Conservation (phyloP, 2,888 invertebrate genomes). For the Noctua janthina region DNA sequence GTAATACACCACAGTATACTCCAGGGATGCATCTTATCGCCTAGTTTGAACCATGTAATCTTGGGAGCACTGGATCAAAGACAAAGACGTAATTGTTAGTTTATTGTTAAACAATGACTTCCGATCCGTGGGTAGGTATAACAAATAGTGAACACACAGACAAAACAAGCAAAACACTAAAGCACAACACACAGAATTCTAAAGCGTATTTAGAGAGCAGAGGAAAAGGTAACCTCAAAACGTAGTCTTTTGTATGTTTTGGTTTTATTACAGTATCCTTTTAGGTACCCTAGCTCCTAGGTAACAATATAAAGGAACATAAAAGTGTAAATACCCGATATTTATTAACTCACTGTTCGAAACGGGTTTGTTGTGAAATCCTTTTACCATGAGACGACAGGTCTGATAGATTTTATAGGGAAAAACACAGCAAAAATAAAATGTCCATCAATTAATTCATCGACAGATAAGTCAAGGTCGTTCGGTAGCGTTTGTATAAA, state of each 20-base stretch:
- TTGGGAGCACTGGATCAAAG: conserved; percentile 2
- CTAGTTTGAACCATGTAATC: conserved; percentile 2
- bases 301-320: neutral
- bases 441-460: neutral
- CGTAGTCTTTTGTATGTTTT: neutral
- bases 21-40: conserved; percentile 41
- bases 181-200: neutral
- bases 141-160: neutral
- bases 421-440: conserved; percentile 1
- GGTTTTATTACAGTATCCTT: neutral
- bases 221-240: neutral
- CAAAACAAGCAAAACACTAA: too few relatives aligned
- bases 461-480: conserved; percentile 25
- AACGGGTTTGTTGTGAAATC: neutral
- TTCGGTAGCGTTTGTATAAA: neutral
- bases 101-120: conserved; percentile 29
- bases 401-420: neutral
- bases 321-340: neutral
- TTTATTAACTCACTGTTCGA: neutral
- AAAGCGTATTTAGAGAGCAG: neutral
- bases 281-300: too few relatives aligned
- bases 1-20: conserved; percentile 5
- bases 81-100: conserved; percentile 23
- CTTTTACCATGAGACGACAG: neutral
- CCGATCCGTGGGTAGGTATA: neutral